These are phyloP conservation scores for Alviniconcha marisindica DNA, from an alignment of 1,140 invertebrate genomes.

Conservation along the genomic window DNA sequence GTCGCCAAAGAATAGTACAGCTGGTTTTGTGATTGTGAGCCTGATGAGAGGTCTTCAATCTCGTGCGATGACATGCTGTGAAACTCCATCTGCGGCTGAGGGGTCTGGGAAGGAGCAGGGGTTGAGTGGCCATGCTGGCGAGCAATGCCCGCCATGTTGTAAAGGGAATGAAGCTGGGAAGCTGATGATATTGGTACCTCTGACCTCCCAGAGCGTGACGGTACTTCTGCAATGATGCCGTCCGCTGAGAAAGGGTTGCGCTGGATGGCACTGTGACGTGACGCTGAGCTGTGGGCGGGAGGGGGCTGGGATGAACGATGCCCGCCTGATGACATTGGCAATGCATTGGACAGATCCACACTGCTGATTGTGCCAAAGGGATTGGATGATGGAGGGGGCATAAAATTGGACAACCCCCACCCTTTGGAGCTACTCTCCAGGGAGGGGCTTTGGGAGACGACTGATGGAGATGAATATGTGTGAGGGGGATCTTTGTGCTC, in stretches of 20 bases:
- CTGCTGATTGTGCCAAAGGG: constrained; percentile 49
- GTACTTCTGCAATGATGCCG: constrained; percentile 32
- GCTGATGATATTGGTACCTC: constrained; percentile 31
- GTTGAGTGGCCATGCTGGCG: constrained; percentile 44
- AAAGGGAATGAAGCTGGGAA: constrained; percentile 23
- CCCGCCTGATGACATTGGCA: constrained; percentile 24
- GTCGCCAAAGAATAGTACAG: constrained; percentile 50
- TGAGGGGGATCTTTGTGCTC: constrained; percentile 39
- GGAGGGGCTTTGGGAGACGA: constrained; percentile 33
- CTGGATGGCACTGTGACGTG: constrained; percentile 41
- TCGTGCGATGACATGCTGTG: constrained; percentile 46
- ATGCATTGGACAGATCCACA: constrained; percentile 29
- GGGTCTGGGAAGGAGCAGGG: constrained; percentile 40
- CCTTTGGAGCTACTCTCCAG: constrained; percentile 49
- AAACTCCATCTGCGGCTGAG: constrained; percentile 40
- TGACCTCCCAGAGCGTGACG: constrained; percentile 30
- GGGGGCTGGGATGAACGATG: constrained; percentile 55
- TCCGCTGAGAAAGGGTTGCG: constrained; percentile 53
- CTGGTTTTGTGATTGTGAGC: constrained; percentile 46
- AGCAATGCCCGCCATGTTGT: constrained; percentile 26
- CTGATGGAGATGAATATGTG: constrained; percentile 25
- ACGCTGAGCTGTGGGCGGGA: constrained; percentile 63
- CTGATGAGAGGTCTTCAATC: constrained; percentile 47
- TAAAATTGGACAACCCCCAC: constrained; percentile 62
- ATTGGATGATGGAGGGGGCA: constrained; percentile 48